Evolutionary conservation across 2,888 invertebrate species (phyloP).

Genomic region (Helicoverpa assulta): DNA sequence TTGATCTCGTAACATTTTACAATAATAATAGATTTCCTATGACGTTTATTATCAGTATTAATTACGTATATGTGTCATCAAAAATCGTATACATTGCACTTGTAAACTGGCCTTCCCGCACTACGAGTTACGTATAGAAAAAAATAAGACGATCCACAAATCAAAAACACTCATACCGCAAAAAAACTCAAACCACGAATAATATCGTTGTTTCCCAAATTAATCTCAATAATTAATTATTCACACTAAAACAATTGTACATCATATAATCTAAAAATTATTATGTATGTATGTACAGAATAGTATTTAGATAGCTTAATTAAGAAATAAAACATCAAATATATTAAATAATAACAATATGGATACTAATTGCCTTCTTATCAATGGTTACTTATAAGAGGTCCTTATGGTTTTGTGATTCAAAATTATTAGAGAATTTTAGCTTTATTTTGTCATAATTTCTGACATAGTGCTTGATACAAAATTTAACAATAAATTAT

Average conservation of each 20-base stretch:
- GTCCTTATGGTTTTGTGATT: slow-evolving; percentile 90
- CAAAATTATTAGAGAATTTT: slow-evolving; percentile 77
- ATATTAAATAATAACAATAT: slow-evolving; percentile 91
- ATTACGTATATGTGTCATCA: slow-evolving; percentile 90
- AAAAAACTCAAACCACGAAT: slow-evolving; percentile 73
- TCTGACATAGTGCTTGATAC: slow-evolving; percentile 76
- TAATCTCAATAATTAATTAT: slow-evolving; percentile 87
- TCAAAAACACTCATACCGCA: slow-evolving; percentile 79
- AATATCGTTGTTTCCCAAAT: slow-evolving; percentile 81
- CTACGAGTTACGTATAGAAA: slow-evolving; percentile 75
- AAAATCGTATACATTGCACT: slow-evolving; percentile 91
- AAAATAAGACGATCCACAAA: slow-evolving; percentile 80
- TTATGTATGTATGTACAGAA: slow-evolving; percentile 88
- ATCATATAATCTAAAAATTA: slow-evolving; percentile 88
- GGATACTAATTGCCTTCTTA: slow-evolving; percentile 90
- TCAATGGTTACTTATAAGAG: slow-evolving; percentile 91
- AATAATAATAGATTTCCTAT: slow-evolving; percentile 86
- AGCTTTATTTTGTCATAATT: slow-evolving; percentile 50
- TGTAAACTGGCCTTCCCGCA: slow-evolving; percentile 89
- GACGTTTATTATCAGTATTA: slow-evolving; percentile 86
- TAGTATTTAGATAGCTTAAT: slow-evolving; percentile 88
- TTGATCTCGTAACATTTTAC: slow-evolving; percentile 86
- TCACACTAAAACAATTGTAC: slow-evolving; percentile 90
- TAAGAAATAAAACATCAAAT: slow-evolving; percentile 90
- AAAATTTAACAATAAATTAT: slow-evolving; percentile 62